These are phyloP conservation scores for Babylonia areolata DNA, from an alignment of 1,140 invertebrate species.

Conservation along the genomic window DNA sequence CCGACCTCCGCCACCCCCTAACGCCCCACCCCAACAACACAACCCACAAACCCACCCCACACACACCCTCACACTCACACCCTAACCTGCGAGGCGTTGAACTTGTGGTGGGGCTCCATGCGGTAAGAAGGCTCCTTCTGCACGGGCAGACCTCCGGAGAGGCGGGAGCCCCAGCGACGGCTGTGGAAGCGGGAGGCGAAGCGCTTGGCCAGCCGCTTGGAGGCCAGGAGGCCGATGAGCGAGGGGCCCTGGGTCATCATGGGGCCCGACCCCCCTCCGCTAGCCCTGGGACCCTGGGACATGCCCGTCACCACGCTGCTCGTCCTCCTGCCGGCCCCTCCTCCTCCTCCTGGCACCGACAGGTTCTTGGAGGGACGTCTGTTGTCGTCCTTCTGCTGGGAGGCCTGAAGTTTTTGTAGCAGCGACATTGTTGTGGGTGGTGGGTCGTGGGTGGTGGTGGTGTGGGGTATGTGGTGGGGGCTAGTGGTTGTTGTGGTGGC, in stretches of 20 bases:
- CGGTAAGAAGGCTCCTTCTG: conserved; percentile 60
- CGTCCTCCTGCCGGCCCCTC: background rate
- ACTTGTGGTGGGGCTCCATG: conserved; percentile 60
- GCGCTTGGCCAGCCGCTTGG: conserved; percentile 59
- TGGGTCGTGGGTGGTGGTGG: background rate
- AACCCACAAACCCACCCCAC: background rate
- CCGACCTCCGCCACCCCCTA: background rate
- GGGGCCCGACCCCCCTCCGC: background rate
- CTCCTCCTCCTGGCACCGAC: background rate
- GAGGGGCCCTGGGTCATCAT: conserved; percentile 54
- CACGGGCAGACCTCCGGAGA: conserved; percentile 33
- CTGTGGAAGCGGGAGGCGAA: conserved; percentile 42
- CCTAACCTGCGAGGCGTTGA: conserved; percentile 44
- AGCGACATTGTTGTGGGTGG: background rate
- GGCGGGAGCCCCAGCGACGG: conserved; percentile 40
- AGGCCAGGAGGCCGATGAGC: conserved; percentile 57
- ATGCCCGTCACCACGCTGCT: conserved; percentile 11
- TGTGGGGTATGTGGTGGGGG: background rate
- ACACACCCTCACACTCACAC: background rate
- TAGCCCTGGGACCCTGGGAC: background rate
- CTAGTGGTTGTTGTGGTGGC: background rate
- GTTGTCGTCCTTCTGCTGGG: background rate
- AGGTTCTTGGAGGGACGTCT: background rate
- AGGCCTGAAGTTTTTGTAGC: background rate
- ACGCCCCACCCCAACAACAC: background rate